These are phyloP conservation scores for Dicyrtomina minuta DNA, from an alignment of 2,888 invertebrate genomes.

Conservation along the genomic window DNA sequence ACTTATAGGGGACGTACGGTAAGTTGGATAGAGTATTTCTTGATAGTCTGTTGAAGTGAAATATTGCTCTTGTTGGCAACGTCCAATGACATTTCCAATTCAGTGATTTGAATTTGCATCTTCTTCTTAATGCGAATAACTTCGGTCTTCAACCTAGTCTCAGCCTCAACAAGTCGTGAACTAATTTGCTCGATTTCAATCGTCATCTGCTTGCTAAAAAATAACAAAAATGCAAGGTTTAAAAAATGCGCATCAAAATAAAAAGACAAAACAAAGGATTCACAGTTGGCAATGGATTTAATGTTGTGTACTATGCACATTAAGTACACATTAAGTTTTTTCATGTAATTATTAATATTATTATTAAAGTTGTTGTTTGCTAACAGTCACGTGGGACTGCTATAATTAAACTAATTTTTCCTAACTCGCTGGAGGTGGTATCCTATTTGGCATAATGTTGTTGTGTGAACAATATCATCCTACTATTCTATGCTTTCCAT, in stretches of 20 bases:
- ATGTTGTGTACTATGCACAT: too few relatives aligned
- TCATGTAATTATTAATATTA: too few relatives aligned
- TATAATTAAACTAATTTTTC: too few relatives aligned
- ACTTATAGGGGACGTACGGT: conserved; percentile 62
- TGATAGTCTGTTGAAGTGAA: conserved; percentile 94
- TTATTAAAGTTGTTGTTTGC: too few relatives aligned
- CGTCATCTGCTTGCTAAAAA: conserved; percentile 88
- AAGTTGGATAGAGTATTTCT: conserved; percentile 92
- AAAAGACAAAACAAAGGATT: too few relatives aligned
- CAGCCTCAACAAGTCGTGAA: conserved; percentile 93
- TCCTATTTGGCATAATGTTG: too few relatives aligned
- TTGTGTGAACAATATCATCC: neutral
- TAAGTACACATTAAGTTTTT: too few relatives aligned
- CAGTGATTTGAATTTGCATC: conserved; percentile 95
- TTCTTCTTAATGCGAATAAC: conserved; percentile 98
- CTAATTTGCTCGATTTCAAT: conserved; percentile 96
- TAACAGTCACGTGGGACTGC: too few relatives aligned
- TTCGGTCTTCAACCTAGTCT: conserved; percentile 93
- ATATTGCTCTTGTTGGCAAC: conserved; percentile 98
- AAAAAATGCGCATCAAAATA: neutral
- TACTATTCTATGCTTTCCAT: neutral
- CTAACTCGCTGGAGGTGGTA: too few relatives aligned
- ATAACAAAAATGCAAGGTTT: conserved; percentile 37
- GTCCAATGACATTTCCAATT: conserved; percentile 93
- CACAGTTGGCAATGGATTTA: neutral